These are phyloP conservation scores for Pharmacophagus antenor DNA, from an alignment of 2,888 invertebrate genomes.

Conservation along the genomic window DNA sequence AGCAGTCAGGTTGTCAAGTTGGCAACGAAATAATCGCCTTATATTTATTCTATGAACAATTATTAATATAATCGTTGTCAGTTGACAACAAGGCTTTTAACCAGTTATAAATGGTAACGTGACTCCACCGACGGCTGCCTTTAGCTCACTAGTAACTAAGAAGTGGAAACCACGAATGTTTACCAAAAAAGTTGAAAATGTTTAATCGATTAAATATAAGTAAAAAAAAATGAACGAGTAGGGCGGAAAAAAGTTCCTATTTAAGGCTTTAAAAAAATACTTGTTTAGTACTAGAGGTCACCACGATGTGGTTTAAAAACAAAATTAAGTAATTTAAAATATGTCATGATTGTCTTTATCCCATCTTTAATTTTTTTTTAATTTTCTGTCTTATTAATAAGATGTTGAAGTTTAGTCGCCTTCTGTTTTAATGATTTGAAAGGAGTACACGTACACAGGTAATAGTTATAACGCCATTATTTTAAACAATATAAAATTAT, in stretches of 20 bases:
- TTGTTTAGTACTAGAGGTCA: no score
- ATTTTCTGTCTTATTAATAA: background rate
- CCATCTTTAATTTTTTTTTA: background rate
- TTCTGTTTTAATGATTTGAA: background rate
- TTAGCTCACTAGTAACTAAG: slow-evolving; percentile 55
- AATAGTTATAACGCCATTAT: background rate
- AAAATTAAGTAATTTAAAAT: no score
- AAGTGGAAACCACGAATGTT: slow-evolving; percentile 39
- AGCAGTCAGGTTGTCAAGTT: slow-evolving; percentile 60
- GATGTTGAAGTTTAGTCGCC: background rate
- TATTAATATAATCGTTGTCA: slow-evolving; percentile 32
- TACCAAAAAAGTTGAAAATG: slow-evolving; percentile 17
- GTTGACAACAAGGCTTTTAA: slow-evolving; percentile 37
- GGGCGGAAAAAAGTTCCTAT: no score
- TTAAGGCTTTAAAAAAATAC: no score
- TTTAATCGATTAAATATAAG: background rate
- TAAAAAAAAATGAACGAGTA: background rate
- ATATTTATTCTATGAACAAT: slow-evolving; percentile 33
- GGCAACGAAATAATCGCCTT: slow-evolving; percentile 37
- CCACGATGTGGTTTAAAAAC: no score
- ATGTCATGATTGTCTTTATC: no score
- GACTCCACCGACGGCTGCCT: slow-evolving; percentile 78
- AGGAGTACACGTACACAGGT: background rate
- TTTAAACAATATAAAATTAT: slow-evolving; percentile 13
- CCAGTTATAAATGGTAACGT: slow-evolving; percentile 69